Evolutionary conservation across 1,140 invertebrate genomes (phyloP), one percentile per base, ranked within the genome.

Genomic region (Bombus waltoni): DNA sequence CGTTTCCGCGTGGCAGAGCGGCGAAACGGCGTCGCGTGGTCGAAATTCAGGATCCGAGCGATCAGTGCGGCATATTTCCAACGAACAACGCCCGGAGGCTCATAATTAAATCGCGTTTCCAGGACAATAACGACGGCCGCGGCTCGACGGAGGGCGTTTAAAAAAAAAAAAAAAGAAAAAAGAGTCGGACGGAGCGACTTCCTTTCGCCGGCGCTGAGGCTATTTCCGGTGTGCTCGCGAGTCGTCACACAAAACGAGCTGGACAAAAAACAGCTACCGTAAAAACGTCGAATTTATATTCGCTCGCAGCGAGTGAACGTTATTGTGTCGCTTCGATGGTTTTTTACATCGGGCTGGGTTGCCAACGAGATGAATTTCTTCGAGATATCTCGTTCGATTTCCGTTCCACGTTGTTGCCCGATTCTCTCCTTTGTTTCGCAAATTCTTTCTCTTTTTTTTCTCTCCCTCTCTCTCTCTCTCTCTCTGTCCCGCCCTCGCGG

Each of bases 61-160:
- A 73, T 47, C 71, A 22, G 71, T 32, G 8, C 28, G n/a, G 15
- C 40, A 47, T 73, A 47, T 73, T 73, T 6, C 1, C 71, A 32
- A 15, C 28, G 42, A 32, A 18, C 40, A 47, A 73, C 71, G 42
- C 40, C 25, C 28, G 28, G 28, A 73, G 42, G 42, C n/a, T 73
- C 71, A 44, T 73, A 73, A 73, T 73, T 44, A 73, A 73, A 73
- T 73, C 71, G 42, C 71, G n/a, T 73, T 73, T 73, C 8, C 71
- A 44, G 42, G 15, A 73, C 71, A 73, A 73, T 73, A 73, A 73
- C 71, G 71, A 22, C 15, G n/a, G 13, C 13, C 70, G 25, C 25
- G 4, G 2, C 13, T 22, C 22, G 38, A 28, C 5, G 25, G 10
- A 40, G 35, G 10, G 10, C 10, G 28, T 1, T 5, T 5, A 4